Conservation (phyloP, 2,113 vertebrate genomes). For the Aptenodytes patagonicus region DNA sequence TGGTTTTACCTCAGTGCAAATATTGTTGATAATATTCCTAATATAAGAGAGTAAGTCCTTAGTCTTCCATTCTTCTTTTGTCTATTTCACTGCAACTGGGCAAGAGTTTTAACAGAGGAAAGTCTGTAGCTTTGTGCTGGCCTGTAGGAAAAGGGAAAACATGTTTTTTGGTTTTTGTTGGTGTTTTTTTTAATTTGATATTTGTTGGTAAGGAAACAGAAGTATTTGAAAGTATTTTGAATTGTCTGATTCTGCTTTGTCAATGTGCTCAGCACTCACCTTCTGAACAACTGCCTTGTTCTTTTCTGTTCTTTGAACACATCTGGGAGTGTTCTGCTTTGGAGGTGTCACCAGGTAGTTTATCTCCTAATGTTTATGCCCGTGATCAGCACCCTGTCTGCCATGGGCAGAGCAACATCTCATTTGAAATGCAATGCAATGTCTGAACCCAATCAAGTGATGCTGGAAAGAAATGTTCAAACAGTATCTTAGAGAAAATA, state of each 20-base stretch:
- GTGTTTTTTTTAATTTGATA: not conserved
- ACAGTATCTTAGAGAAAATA: not conserved
- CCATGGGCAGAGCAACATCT: not conserved
- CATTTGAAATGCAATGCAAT: not conserved
- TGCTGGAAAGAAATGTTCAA: not conserved
- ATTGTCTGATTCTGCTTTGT: not conserved
- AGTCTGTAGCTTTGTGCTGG: not conserved
- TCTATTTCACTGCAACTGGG: not conserved
- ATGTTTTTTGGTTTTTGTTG: not conserved
- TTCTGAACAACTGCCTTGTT: not conserved
- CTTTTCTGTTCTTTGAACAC: not conserved
- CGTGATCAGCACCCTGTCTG: not conserved
- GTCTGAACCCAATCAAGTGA: not conserved
- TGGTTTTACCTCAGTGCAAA: not conserved
- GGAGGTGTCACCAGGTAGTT: not conserved
- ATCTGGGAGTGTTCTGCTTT: not conserved
- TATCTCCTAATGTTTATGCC: not conserved
- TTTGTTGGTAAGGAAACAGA: not conserved
- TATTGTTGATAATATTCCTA: not conserved
- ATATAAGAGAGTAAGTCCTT: not conserved
- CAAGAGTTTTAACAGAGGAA: not conserved
- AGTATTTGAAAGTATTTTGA: not conserved
- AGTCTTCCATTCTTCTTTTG: not conserved
- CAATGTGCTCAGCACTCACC: not conserved
- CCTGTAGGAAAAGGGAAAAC: not conserved